A percentile compares a stretch with the other conserved stretches of the same genome.
Conservation (phyloP, 2,113 vertebrate genomes). For the Gymnobelideus leadbeateri region DNA sequence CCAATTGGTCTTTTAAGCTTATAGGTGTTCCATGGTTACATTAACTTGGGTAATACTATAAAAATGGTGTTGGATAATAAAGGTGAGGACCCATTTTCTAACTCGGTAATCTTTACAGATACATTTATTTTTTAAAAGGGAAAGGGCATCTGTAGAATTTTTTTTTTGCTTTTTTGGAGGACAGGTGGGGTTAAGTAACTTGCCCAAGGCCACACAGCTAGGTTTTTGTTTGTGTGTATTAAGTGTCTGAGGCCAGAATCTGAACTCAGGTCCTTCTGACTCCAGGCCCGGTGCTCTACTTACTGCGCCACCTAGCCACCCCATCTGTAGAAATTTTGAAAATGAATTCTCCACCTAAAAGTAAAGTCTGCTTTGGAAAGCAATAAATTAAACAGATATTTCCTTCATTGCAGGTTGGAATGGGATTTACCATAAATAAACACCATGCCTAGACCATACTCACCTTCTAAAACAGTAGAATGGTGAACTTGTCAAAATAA, state of each 20-base stretch:
- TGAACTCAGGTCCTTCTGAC: too few relatives aligned
- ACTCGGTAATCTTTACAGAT: background rate
- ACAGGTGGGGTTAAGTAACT: too few relatives aligned
- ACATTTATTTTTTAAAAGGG: background rate
- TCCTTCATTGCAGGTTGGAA: background rate
- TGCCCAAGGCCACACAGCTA: too few relatives aligned
- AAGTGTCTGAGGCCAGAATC: too few relatives aligned
- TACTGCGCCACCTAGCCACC: too few relatives aligned
- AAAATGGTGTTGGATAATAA: background rate
- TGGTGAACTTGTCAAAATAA: constrained; percentile 6
- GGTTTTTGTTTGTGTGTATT: too few relatives aligned
- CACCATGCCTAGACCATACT: background rate
- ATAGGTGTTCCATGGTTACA: background rate
- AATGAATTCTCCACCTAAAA: constrained; percentile 37
- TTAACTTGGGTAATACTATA: background rate
- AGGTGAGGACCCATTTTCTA: background rate
- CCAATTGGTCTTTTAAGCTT: background rate
- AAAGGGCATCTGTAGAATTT: background rate
- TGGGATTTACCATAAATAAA: constrained; percentile 13
- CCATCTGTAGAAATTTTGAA: constrained; percentile 26
- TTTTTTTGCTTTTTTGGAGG: too few relatives aligned
- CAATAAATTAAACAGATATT: constrained; percentile 11
- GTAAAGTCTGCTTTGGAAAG: background rate
- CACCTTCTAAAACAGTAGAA: background rate
- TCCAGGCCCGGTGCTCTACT: too few relatives aligned